Percentiles rank a stretch among this genome's conserved stretches.
Evolutionary conservation across 1,140 invertebrate species (phyloP).

Genomic region (Drosophila aff.): DNA sequence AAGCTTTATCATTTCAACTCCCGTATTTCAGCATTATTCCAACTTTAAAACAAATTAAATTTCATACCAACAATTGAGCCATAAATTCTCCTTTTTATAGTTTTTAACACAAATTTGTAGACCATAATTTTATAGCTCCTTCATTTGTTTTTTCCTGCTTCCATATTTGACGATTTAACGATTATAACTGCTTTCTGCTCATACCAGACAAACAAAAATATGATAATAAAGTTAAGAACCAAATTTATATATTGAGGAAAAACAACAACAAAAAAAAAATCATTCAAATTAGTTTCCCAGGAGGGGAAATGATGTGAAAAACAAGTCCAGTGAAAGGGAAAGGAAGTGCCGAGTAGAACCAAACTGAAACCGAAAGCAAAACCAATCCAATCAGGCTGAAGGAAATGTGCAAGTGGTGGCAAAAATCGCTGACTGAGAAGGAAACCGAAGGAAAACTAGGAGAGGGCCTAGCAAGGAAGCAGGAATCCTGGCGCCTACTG

Average conservation of each 20-base stretch:
- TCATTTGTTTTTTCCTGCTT: slow-evolving; percentile 18
- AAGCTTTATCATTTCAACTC: neutral
- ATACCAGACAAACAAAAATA: slow-evolving; percentile 58
- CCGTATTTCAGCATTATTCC: too few species aligned
- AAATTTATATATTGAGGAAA: slow-evolving; percentile 42
- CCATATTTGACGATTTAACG: slow-evolving; percentile 46
- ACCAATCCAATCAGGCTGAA: slow-evolving; percentile 69
- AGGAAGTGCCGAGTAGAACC: slow-evolving; percentile 15
- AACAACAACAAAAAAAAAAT: slow-evolving; percentile 43
- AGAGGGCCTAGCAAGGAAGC: slow-evolving; percentile 68
- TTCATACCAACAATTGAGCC: neutral
- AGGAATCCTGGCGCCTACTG: slow-evolving; percentile 76
- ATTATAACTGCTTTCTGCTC: slow-evolving; percentile 34
- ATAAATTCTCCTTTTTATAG: neutral
- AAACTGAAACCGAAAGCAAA: slow-evolving; percentile 17
- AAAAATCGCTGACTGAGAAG: slow-evolving; percentile 66
- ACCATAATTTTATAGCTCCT: slow-evolving; percentile 10
- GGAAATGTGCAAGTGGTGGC: slow-evolving; percentile 77
- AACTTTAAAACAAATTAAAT: slow-evolving; percentile 1
- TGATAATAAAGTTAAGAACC: slow-evolving; percentile 69
- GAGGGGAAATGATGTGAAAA: slow-evolving; percentile 46
- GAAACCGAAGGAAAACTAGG: slow-evolving; percentile 9
- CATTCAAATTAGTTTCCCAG: slow-evolving; percentile 76
- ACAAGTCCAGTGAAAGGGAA: slow-evolving; percentile 47
- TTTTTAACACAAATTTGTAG: neutral